Evolutionary conservation across 2,888 invertebrate genomes (phyloP).

Genomic region (Epistrophe grossulariae): DNA sequence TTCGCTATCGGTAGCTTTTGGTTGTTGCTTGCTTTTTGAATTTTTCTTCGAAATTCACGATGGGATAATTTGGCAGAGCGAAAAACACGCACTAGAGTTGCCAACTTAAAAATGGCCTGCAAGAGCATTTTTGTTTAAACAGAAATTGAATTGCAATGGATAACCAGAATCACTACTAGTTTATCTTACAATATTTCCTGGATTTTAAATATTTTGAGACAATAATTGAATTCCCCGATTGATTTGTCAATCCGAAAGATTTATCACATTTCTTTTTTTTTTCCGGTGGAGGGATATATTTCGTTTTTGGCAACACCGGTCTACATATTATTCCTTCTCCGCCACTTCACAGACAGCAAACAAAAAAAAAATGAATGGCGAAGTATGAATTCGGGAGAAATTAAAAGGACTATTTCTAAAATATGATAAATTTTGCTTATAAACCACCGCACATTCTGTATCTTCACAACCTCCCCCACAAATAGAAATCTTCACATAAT

Average conservation of each 20-base stretch:
- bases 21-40: neutral
- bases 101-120: conserved; percentile 24
- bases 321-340: conserved; percentile 3
- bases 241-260: neutral
- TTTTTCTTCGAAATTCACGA: conserved; percentile 39
- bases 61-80: conserved; percentile 39
- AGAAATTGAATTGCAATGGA: neutral
- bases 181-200: neutral
- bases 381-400: conserved; percentile 46
- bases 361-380: conserved; percentile 60
- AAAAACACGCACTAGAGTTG: conserved; percentile 24
- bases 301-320: conserved; percentile 61
- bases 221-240: neutral
- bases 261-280: neutral
- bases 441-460: conserved; percentile 3
- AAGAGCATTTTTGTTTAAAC: neutral
- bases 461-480: neutral
- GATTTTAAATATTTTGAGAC: too few relatives aligned
- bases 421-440: neutral
- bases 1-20: neutral
- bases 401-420: neutral
- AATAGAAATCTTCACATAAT: conserved; percentile 23
- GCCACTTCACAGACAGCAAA: neutral
- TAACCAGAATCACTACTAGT: neutral
- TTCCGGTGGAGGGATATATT: neutral